phyloP scores from a whole-genome alignment of 1,140 invertebrate species.

The Andrena cerasifolii region DNA sequence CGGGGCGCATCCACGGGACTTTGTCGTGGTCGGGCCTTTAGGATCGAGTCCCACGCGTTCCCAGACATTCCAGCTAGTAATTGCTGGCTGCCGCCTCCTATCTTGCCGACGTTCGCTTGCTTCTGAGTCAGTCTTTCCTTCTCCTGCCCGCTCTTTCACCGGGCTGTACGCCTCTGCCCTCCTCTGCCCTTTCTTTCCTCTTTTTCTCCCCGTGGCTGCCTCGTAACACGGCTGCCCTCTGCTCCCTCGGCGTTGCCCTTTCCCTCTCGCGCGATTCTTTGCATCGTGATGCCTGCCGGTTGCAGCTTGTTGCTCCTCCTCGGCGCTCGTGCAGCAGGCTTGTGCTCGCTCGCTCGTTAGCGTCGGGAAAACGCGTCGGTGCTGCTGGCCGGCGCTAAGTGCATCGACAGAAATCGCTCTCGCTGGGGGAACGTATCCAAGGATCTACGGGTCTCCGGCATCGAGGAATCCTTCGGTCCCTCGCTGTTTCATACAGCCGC shows the following conservation, averaged over 20 bases:
- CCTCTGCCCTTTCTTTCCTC: conserved; percentile 19
- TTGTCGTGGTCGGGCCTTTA: conserved; percentile 73
- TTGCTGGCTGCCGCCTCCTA: conserved; percentile 79
- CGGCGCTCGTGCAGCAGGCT: conserved; percentile 27
- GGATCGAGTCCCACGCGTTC: conserved; percentile 78
- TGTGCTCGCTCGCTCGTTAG: conserved; percentile 57
- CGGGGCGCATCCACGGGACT: conserved; percentile 47
- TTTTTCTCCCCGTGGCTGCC: conserved; percentile 36
- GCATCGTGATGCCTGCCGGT: conserved; percentile 63
- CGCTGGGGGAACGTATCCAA: neutral
- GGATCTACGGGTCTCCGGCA: neutral
- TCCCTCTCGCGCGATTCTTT: conserved; percentile 61
- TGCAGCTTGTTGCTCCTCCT: conserved; percentile 52
- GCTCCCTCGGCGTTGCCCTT: conserved; percentile 65
- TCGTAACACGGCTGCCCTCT: conserved; percentile 68
- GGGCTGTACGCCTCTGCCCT: neutral
- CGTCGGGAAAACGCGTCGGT: conserved; percentile 50
- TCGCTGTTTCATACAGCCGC: too few relatives aligned
- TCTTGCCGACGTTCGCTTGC: conserved; percentile 71
- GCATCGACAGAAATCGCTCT: conserved; percentile 45
- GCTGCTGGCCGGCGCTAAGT: conserved; percentile 35
- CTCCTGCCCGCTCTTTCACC: conserved; percentile 19
- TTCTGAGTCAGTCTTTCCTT: conserved; percentile 61
- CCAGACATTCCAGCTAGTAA: conserved; percentile 80
- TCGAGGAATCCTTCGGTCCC: neutral